phyloP scores from a whole-genome alignment of 1,140 invertebrate species.

The Acromyrmex heyeri region DNA sequence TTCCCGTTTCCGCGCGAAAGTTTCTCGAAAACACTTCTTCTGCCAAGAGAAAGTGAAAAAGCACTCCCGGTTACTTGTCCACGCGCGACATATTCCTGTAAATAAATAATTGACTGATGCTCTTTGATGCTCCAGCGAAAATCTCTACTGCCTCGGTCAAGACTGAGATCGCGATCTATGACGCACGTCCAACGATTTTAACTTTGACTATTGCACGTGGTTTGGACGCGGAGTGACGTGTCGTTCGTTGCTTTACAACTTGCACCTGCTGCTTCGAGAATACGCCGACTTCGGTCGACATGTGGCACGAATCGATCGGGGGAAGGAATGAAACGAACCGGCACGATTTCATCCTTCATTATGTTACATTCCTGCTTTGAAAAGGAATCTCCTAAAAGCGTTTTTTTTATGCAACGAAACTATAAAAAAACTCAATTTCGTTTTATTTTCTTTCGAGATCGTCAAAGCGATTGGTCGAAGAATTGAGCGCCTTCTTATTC shows the following conservation, averaged over 20 bases:
- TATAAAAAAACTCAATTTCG: slow-evolving; percentile 37
- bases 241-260: slow-evolving; percentile 58
- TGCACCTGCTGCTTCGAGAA: slow-evolving; percentile 34
- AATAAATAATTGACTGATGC: slow-evolving; percentile 70
- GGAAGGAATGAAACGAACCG: slow-evolving; percentile 8
- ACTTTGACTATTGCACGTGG: slow-evolving; percentile 18
- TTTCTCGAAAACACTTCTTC: slow-evolving; percentile 28
- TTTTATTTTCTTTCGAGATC: slow-evolving; percentile 39
- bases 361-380: slow-evolving; percentile 14
- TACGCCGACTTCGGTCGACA: slow-evolving; percentile 8
- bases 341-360: background rate
- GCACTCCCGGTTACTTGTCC: background rate
- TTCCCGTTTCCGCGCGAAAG: slow-evolving; percentile 5
- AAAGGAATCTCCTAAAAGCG: slow-evolving; percentile 4
- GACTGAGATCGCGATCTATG: background rate
- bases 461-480: background rate
- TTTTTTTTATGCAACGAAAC: slow-evolving; percentile 1
- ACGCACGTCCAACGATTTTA: slow-evolving; percentile 10
- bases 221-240: slow-evolving; percentile 15
- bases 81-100: slow-evolving; percentile 22
- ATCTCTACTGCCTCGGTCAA: slow-evolving; percentile 25
- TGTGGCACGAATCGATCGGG: background rate
- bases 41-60: background rate
- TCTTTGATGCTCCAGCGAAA: slow-evolving; percentile 61
- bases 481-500: background rate